Conservation (phyloP, 30 jellyfish, hydroid and myxozoan species). For the Hydractinia echinata region DNA sequence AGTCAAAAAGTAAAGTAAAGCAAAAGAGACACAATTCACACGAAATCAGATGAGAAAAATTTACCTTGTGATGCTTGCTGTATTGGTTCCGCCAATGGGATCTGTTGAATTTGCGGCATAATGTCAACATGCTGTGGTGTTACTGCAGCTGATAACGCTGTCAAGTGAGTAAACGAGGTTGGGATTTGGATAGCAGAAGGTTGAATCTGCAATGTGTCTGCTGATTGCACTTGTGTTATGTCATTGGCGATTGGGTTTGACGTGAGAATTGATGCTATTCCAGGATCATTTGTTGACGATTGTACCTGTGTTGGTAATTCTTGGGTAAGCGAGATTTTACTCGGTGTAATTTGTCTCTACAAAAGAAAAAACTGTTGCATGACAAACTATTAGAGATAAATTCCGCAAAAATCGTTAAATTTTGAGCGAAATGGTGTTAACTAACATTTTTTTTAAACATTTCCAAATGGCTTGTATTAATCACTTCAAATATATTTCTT, state of each 20-base stretch:
- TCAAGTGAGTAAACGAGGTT: not conserved
- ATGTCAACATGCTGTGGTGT: slow-evolving; percentile 7
- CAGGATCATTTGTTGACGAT: not conserved
- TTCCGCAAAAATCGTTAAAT: not conserved
- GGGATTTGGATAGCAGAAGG: not conserved
- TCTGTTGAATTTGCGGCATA: not conserved
- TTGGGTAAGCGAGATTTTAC: not conserved
- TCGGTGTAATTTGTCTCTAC: not conserved
- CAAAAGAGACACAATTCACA: too few species aligned
- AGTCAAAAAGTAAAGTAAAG: too few species aligned
- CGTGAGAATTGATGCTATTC: not conserved
- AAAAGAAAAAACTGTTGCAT: not conserved
- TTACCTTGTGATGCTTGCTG: too few species aligned
- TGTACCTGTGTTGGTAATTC: slow-evolving; percentile 18
- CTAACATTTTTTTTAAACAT: too few species aligned
- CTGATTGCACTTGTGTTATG: not conserved
- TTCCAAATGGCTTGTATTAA: too few species aligned
- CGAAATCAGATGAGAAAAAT: too few species aligned
- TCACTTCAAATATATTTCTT: too few species aligned
- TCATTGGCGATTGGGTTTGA: not conserved
- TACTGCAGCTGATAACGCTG: not conserved
- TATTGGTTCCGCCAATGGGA: not conserved
- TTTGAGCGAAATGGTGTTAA: not conserved
- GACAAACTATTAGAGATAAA: not conserved
- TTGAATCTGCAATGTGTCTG: slow-evolving; percentile 2